Base-by-base conservation (phyloP, 2,888 invertebrate species). In the Megaustenia siamemsis region DNA sequence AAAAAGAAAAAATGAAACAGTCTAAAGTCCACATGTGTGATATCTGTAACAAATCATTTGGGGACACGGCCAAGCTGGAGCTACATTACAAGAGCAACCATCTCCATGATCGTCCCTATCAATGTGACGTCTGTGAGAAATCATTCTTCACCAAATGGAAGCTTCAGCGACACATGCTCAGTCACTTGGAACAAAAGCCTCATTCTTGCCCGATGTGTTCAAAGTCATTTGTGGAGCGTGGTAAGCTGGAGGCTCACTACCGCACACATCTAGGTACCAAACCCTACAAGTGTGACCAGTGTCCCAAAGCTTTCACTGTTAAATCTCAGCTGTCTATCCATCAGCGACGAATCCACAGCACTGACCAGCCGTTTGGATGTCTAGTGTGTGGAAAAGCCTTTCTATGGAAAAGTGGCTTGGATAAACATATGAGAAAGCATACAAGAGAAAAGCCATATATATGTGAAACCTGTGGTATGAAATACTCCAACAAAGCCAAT, bases 131-230 rank as follows among this genome's bases (percentile, higher is more conserved):
- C 32, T 86, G 86, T 43, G 77, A 82, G 71, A 86, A 86, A 68
- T 82, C 82, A 43, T 86, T 86, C 76, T 84, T 86, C 76, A 79
- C 84, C 24, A 86, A 86, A 69, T 84, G 84, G 78, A 84, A 86
- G 79, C 86, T 86, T 4, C 86, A 86, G 81, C 81, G 84, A 28
- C 86, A 86, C 80, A 85, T 75, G 68, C 82, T 86, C 38, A 82
- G 82, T 28, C 86, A 86, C 79, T 32, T 79, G 32, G 84, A 86
- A 69, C 76, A 79, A 21, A 84, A 84, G 10, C 86, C 86, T 5
- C 84, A 84, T 76, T 86, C 84, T n/a, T 86, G 86, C 60, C 84
- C 84, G 6, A 78, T 79, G 84, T 86, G 86, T 40, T 82, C 82
- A 40, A 84, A 84, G 76, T 82, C 84, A 6, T 86, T 84, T 60